Evolutionary conservation across 2,888 invertebrate genomes (phyloP).

Genomic region (Pocota personata): DNA sequence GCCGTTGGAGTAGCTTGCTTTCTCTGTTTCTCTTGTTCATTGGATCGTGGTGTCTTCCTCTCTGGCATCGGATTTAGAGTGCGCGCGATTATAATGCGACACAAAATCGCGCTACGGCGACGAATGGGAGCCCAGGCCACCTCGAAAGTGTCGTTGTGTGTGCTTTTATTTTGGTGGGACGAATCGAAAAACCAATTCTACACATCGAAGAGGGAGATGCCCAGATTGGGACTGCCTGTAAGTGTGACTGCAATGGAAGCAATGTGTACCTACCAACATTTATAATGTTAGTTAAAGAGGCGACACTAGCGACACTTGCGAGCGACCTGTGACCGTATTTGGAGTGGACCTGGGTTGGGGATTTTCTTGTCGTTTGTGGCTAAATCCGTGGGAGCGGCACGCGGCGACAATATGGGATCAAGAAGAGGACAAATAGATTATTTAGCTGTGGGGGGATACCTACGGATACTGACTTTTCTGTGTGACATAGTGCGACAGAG

Average conservation of each 20-base stretch:
- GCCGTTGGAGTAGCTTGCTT: not conserved
- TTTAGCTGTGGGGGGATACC: not conserved
- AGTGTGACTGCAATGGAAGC: not conserved
- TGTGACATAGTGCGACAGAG: constrained; percentile 40
- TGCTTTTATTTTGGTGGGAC: constrained; percentile 59
- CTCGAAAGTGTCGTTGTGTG: constrained; percentile 70
- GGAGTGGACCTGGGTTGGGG: constrained; percentile 11
- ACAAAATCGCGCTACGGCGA: constrained; percentile 65
- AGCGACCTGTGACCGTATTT: constrained; percentile 50
- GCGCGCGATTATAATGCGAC: constrained; percentile 70
- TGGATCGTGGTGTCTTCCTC: constrained; percentile 2
- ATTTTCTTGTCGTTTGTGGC: constrained; percentile 14
- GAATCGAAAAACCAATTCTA: constrained; percentile 65
- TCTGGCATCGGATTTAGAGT: constrained; percentile 59
- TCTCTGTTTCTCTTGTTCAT: constrained; percentile 35
- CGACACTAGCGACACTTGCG: constrained; percentile 56
- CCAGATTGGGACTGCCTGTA: not conserved
- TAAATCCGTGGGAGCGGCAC: constrained; percentile 20
- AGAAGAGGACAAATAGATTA: constrained; percentile 59
- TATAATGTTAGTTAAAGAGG: constrained; percentile 45
- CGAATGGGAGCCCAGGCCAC: constrained; percentile 72
- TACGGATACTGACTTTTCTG: not conserved
- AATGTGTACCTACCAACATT: constrained; percentile 31
- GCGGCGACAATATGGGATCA: constrained; percentile 40
- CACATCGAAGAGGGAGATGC: constrained; percentile 41